phyloP scores from a whole-genome alignment of 2,113 vertebrate genomes.

The Ibidorhyncha struthersii region DNA sequence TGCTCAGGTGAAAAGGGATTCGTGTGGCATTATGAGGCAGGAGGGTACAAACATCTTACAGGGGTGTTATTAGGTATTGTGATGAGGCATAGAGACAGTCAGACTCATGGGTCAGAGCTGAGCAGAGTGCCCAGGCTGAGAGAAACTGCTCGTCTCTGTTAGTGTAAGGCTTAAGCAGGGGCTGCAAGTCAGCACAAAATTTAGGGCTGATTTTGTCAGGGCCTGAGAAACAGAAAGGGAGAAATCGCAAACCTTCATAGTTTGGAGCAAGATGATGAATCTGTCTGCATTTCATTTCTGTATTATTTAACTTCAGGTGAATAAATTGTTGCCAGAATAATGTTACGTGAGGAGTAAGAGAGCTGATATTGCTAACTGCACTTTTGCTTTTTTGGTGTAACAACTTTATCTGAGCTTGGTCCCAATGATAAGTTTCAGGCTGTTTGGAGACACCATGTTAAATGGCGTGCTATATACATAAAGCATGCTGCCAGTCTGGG shows the following conservation, averaged over 20 bases:
- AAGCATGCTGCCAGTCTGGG: background rate
- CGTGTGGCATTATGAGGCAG: background rate
- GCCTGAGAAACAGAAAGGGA: background rate
- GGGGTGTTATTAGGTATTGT: background rate
- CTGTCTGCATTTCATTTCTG: background rate
- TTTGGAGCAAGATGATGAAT: background rate
- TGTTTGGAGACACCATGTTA: background rate
- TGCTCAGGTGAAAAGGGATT: background rate
- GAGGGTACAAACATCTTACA: background rate
- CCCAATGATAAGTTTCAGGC: background rate
- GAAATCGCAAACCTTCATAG: background rate
- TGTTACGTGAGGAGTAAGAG: background rate
- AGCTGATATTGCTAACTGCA: background rate
- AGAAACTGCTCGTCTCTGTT: background rate
- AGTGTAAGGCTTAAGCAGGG: rapidly evolving
- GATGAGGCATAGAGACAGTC: background rate
- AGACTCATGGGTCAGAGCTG: background rate
- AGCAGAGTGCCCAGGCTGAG: background rate
- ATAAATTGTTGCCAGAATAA: background rate
- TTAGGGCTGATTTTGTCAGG: background rate
- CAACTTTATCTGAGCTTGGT: background rate
- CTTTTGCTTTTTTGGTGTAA: background rate
- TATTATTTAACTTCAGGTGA: background rate
- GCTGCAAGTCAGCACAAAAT: background rate
- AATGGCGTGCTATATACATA: background rate